Percentiles rank a stretch among this genome's conserved stretches.
phyloP scores from a whole-genome alignment of 2,888 invertebrate genomes.

The Drosophila atroscutellata region DNA sequence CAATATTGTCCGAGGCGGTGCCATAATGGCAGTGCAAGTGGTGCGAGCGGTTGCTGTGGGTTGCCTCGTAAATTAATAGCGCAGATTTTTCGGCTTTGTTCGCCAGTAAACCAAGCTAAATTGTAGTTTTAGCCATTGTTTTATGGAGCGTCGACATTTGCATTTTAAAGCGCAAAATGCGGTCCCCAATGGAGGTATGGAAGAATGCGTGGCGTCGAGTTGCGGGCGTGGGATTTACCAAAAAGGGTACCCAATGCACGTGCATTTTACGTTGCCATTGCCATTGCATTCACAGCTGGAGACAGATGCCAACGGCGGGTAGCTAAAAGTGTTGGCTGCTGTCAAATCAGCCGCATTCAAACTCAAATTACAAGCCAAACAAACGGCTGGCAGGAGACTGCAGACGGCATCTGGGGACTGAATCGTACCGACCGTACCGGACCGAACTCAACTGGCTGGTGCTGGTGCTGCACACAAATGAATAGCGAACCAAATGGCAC shows the following conservation, averaged over 20 bases:
- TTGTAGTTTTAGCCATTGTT: conserved; percentile 50
- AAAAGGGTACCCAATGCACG: conserved; percentile 53
- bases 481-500: conserved; percentile 59
- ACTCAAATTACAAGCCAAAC: conserved; percentile 75
- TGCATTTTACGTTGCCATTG: conserved; percentile 40
- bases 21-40: conserved; percentile 11
- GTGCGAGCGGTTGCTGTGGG: conserved; percentile 69
- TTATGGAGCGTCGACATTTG: conserved; percentile 62
- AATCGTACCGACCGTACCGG: not conserved
- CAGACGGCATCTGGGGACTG: conserved; percentile 29
- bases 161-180: conserved; percentile 56
- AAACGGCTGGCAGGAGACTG: conserved; percentile 49
- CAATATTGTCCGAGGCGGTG: conserved; percentile 64
- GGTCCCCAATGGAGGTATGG: conserved; percentile 1
- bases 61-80: conserved; percentile 80
- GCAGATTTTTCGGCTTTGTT: conserved; percentile 64
- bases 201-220: conserved; percentile 46
- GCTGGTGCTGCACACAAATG: conserved; percentile 43
- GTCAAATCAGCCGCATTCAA: conserved; percentile 78
- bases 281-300: conserved; percentile 63
- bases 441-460: not conserved
- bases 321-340: conserved; percentile 72
- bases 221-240: conserved; percentile 47
- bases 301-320: conserved; percentile 50
- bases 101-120: conserved; percentile 38